Conservation (phyloP, 30 jellyfish, hydroid and myxozoan species). For the Rhopilema esculentum region DNA sequence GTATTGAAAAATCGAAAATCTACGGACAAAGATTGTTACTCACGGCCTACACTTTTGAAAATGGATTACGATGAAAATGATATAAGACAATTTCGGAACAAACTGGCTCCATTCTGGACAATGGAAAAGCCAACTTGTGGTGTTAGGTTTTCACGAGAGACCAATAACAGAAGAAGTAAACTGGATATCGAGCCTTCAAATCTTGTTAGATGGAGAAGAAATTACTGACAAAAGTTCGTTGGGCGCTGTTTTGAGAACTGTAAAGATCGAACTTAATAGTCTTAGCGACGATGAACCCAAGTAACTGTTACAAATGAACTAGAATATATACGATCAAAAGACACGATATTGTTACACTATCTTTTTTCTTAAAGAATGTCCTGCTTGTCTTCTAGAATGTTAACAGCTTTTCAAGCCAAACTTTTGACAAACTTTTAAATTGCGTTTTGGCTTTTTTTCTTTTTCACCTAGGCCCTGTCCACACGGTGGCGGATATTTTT, state of each 20-base stretch:
- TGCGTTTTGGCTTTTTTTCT: too few relatives aligned
- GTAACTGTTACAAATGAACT: too few relatives aligned
- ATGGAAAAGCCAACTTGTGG: constrained; percentile 97
- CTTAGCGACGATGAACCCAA: too few relatives aligned
- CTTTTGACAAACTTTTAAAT: too few relatives aligned
- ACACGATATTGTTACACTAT: too few relatives aligned
- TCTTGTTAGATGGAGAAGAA: constrained; percentile 86
- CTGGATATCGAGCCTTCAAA: constrained; percentile 89
- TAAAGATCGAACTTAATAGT: neutral
- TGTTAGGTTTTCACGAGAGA: constrained; percentile 79
- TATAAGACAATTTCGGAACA: constrained; percentile 60
- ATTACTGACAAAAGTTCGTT: neutral
- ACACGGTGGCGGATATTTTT: too few relatives aligned
- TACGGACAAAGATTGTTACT: neutral
- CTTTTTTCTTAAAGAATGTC: too few relatives aligned
- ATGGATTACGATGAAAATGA: constrained; percentile 14
- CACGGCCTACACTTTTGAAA: neutral
- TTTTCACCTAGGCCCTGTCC: too few relatives aligned
- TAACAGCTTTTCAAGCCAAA: too few relatives aligned
- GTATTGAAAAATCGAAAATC: neutral
- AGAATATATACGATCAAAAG: too few relatives aligned
- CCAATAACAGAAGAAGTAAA: constrained; percentile 80
- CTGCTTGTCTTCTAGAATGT: too few relatives aligned
- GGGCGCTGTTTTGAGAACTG: neutral
- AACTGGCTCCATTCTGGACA: constrained; percentile 92